Conservation (phyloP, 1,140 invertebrate species). For the Idris sp. region DNA sequence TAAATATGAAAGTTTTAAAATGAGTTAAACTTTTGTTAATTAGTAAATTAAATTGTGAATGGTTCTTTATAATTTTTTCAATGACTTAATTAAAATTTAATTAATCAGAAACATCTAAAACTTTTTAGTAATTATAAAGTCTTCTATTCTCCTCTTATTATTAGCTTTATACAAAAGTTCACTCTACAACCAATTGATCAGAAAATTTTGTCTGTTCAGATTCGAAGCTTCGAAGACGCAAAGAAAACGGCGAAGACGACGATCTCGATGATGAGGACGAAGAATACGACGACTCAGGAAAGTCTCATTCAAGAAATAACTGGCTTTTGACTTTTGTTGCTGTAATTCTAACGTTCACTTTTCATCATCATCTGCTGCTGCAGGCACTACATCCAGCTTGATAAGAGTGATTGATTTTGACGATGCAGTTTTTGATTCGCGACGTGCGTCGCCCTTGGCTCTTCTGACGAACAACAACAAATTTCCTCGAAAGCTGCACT, state of each 20-base stretch:
- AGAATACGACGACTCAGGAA: constrained; percentile 72
- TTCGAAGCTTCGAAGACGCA: constrained; percentile 69
- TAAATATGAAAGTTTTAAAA: too few relatives aligned
- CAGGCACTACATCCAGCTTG: constrained; percentile 71
- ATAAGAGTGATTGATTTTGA: constrained; percentile 62
- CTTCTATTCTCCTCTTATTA: constrained; percentile 23
- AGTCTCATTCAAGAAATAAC: constrained; percentile 49
- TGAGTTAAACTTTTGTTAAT: too few relatives aligned
- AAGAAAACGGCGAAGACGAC: constrained; percentile 67
- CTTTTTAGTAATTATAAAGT: not conserved
- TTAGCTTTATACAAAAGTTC: not conserved
- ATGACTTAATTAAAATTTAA: too few relatives aligned
- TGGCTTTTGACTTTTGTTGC: constrained; percentile 55
- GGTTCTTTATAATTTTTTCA: too few relatives aligned
- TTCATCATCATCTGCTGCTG: constrained; percentile 70
- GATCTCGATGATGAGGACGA: constrained; percentile 65
- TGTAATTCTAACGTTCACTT: constrained; percentile 63
- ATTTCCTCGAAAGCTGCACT: constrained; percentile 49
- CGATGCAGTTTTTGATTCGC: constrained; percentile 41
- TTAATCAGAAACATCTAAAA: too few relatives aligned
- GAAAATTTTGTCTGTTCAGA: constrained; percentile 66
- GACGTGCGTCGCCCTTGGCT: constrained; percentile 45
- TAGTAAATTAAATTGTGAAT: too few relatives aligned
- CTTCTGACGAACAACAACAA: constrained; percentile 46
- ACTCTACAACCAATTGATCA: constrained; percentile 32